Percentiles rank a stretch among this genome's conserved stretches.
Conservation (phyloP, 2,797 vertebrate genomes). For the Apodemus agrarius region DNA sequence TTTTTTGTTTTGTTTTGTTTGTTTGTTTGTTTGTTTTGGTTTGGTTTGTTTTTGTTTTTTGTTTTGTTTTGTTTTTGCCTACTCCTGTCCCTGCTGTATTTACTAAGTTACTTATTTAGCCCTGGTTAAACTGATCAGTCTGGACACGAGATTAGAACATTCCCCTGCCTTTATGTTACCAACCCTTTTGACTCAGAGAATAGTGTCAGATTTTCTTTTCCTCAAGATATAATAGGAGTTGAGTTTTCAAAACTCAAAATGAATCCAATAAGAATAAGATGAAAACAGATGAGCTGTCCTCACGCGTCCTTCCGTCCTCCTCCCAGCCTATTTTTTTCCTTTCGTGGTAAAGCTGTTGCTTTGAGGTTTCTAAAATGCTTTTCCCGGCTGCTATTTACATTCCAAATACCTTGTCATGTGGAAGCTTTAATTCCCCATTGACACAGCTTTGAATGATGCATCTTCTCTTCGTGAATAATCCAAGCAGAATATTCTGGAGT, state of each 20-base stretch:
- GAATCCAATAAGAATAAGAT: slow-evolving; percentile 90
- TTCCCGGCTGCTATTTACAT: slow-evolving; percentile 69
- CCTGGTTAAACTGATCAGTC: slow-evolving; percentile 70
- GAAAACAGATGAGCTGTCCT: slow-evolving; percentile 87
- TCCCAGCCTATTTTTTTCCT: slow-evolving; percentile 83
- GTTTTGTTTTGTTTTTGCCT: not conserved
- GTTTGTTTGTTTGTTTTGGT: no score
- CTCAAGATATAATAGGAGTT: slow-evolving; percentile 86
- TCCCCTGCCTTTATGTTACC: slow-evolving; percentile 85
- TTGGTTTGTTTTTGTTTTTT: no score
- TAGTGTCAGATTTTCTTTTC: slow-evolving; percentile 87
- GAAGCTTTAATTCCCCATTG: slow-evolving; percentile 79
- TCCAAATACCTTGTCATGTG: slow-evolving; percentile 81
- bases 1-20: no score
- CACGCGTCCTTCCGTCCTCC: slow-evolving; percentile 86
- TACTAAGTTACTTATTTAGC: slow-evolving; percentile 64
- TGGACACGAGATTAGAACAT: slow-evolving; percentile 81
- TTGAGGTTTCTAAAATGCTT: slow-evolving; percentile 78
- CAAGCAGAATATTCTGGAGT: slow-evolving; percentile 77
- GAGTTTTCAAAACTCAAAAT: slow-evolving; percentile 88
- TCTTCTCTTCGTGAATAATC: slow-evolving; percentile 74
- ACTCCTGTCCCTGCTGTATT: not conserved
- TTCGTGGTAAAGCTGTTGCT: slow-evolving; percentile 81
- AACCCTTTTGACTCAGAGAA: slow-evolving; percentile 87
- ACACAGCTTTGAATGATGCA: slow-evolving; percentile 74